Evolutionary conservation across 2,113 vertebrate species (phyloP).

Genomic region (Plectropomus leopardus): DNA sequence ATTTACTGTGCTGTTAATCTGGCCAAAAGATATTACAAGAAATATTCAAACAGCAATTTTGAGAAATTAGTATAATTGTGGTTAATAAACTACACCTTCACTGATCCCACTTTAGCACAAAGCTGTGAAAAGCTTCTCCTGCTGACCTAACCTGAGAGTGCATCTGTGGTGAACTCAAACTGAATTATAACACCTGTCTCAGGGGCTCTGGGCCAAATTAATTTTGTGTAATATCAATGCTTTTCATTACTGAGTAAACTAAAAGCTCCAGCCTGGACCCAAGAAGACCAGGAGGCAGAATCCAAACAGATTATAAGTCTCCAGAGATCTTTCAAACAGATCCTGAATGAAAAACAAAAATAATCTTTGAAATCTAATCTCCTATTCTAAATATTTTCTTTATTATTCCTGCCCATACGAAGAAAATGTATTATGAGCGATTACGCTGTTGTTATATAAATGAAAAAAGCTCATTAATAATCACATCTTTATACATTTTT

Average conservation of each 20-base stretch:
- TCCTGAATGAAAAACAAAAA: not conserved
- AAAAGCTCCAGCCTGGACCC: not conserved
- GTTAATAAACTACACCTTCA: not conserved
- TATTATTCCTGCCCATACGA: not conserved
- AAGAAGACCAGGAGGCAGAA: not conserved
- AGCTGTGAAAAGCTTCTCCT: not conserved
- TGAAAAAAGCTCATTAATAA: not conserved
- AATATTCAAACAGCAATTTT: not conserved
- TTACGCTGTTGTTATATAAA: not conserved
- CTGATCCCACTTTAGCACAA: not conserved
- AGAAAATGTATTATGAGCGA: not conserved
- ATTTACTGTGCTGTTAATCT: not conserved
- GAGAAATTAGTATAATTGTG: not conserved
- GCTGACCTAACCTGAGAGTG: not conserved
- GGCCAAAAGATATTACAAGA: not conserved
- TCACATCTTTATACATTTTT: not conserved
- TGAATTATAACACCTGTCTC: not conserved
- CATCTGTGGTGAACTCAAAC: not conserved
- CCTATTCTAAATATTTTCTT: not conserved
- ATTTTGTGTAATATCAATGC: not conserved
- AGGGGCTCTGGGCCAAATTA: not conserved
- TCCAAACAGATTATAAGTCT: too few relatives aligned
- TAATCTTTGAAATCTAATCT: not conserved
- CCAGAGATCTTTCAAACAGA: not conserved
- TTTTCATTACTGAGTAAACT: slow-evolving; percentile 3